phyloP scores from a whole-genome alignment of 2,888 invertebrate species.

The Ischnus inquisitorius region DNA sequence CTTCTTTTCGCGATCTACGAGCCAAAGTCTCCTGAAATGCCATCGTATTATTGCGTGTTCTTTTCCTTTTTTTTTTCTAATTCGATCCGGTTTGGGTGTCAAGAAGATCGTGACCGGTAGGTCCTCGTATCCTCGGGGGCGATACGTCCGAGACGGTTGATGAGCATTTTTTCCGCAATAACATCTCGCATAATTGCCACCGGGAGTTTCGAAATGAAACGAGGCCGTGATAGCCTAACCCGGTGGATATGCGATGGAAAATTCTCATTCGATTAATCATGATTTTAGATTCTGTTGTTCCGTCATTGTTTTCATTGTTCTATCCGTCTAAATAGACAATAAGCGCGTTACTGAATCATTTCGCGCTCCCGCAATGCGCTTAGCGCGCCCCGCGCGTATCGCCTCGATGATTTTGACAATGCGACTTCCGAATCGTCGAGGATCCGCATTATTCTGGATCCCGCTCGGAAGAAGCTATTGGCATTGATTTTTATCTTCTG shows the following conservation, averaged over 20 bases:
- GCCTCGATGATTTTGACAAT: background rate
- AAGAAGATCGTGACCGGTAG: conserved; percentile 54
- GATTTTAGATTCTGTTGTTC: conserved; percentile 41
- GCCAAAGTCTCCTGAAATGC: conserved; percentile 12
- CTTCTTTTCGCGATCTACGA: background rate
- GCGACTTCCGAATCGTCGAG: background rate
- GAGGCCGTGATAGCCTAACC: background rate
- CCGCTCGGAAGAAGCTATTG: background rate
- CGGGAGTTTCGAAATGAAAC: conserved; percentile 57
- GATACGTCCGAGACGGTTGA: conserved; percentile 18
- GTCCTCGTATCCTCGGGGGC: conserved; percentile 17
- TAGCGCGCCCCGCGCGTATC: background rate
- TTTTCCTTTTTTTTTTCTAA: background rate
- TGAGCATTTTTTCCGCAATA: background rate
- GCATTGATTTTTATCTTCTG: background rate
- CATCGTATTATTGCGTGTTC: background rate
- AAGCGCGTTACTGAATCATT: conserved; percentile 4
- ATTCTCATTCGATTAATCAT: conserved; percentile 46
- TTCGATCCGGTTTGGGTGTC: background rate
- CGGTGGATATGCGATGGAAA: conserved; percentile 48
- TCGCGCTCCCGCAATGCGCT: background rate
- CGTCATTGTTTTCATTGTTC: conserved; percentile 37
- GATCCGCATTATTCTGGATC: background rate
- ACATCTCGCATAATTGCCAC: conserved; percentile 5
- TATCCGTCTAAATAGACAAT: background rate